These are phyloP conservation scores for Myathropa florea DNA, from an alignment of 2,888 invertebrate genomes.

Conservation along the genomic window DNA sequence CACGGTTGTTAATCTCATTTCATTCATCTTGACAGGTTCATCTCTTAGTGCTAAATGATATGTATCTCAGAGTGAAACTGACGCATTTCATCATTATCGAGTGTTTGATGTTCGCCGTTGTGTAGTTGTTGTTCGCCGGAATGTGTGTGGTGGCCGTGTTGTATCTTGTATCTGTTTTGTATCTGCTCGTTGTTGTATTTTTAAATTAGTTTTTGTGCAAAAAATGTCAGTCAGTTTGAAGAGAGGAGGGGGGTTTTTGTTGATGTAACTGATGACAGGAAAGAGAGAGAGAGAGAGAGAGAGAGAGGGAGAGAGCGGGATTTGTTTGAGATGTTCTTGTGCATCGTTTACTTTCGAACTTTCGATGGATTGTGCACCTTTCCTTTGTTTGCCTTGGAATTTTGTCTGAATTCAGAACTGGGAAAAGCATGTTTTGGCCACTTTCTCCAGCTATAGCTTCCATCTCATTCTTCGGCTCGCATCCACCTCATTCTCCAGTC, in stretches of 20 bases:
- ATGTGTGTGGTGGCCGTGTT: background rate
- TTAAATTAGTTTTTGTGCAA: conserved; percentile 43
- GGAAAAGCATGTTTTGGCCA: no score
- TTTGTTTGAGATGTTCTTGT: no score
- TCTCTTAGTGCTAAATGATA: conserved; percentile 15
- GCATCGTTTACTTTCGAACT: no score
- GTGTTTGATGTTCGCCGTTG: conserved; percentile 12
- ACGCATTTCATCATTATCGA: conserved; percentile 21
- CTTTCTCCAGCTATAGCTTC: no score
- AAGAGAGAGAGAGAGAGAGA: no score
- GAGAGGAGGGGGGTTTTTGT: background rate
- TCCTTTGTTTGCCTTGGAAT: no score
- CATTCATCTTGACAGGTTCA: conserved; percentile 13
- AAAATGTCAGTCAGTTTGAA: conserved; percentile 21
- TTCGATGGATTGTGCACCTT: no score
- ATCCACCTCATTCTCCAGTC: no score
- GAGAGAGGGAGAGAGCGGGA: no score
- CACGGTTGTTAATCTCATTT: conserved; percentile 25
- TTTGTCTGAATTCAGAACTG: no score
- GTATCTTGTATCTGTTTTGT: background rate
- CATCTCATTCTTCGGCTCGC: no score
- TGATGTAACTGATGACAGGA: background rate
- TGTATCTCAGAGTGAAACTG: background rate
- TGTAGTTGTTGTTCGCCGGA: conserved; percentile 2
- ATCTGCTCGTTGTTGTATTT: background rate